These are phyloP conservation scores for Yponomeuta malinellus DNA, from an alignment of 2,888 invertebrate species.

Conservation along the genomic window DNA sequence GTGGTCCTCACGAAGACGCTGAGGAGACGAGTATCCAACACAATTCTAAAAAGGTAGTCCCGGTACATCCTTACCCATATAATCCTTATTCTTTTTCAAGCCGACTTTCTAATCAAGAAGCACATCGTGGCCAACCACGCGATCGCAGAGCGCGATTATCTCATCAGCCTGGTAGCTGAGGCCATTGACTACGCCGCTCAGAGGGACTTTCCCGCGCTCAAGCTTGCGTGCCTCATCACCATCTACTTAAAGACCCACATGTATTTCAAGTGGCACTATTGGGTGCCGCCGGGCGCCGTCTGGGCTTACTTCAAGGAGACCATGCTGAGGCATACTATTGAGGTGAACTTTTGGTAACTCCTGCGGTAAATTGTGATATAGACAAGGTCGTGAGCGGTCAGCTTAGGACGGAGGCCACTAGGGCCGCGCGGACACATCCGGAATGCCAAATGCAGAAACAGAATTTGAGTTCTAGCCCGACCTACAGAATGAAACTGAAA, in stretches of 20 bases:
- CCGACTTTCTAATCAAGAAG: constrained; percentile 44
- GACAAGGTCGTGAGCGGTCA: no score
- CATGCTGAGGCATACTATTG: constrained; percentile 57
- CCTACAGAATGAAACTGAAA: no score
- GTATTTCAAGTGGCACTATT: constrained; percentile 59
- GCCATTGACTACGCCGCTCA: constrained; percentile 54
- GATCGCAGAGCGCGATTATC: constrained; percentile 46
- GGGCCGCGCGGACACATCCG: no score
- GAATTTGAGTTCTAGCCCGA: no score
- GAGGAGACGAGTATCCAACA: no score
- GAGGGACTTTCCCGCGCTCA: constrained; percentile 42
- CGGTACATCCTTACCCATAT: no score
- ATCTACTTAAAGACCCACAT: constrained; percentile 50
- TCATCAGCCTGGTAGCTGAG: constrained; percentile 42
- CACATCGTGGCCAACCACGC: constrained; percentile 42
- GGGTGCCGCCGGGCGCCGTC: constrained; percentile 43
- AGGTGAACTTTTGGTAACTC: constrained; percentile 32
- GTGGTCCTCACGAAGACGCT: no score
- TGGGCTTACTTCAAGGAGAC: constrained; percentile 60
- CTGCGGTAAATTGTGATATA: no score
- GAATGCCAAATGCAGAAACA: no score
- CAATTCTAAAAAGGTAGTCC: no score
- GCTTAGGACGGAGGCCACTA: no score
- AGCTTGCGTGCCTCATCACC: constrained; percentile 48
- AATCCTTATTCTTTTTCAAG: constrained; percentile 28